Conservation (phyloP, 2,797 vertebrate species). For the Rhodeus uyekii region DNA sequence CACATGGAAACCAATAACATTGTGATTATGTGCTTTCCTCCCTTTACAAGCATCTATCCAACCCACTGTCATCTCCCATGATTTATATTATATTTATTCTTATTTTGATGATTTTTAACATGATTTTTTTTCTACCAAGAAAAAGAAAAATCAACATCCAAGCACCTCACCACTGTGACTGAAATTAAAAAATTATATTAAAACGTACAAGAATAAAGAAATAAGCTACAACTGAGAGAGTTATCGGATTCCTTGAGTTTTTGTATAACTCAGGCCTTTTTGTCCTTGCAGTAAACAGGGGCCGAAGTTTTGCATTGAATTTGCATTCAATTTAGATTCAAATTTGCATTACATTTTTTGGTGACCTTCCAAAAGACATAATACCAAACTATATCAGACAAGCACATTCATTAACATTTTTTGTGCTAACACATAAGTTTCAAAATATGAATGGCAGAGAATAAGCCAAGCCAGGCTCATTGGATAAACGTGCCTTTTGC, state of each 20-base stretch:
- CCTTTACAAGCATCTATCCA: neutral
- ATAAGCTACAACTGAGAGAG: neutral
- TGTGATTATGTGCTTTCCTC: neutral
- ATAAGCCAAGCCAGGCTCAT: neutral
- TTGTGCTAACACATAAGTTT: constrained; percentile 5
- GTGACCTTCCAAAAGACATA: constrained; percentile 57
- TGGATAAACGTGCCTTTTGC: neutral
- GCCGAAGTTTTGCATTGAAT: constrained; percentile 22
- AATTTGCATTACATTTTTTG: constrained; percentile 43
- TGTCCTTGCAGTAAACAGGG: constrained; percentile 36
- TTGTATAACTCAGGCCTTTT: neutral
- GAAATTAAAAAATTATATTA: neutral
- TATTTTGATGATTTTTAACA: too few species aligned
- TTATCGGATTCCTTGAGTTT: neutral
- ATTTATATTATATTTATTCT: too few species aligned
- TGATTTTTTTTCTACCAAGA: too few species aligned
- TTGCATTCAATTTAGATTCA: constrained; percentile 42
- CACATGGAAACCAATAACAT: neutral
- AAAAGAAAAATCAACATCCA: neutral
- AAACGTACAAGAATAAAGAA: neutral
- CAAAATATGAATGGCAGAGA: constrained; percentile 15
- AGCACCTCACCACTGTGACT: neutral
- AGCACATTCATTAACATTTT: constrained; percentile 57
- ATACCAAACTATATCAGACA: constrained; percentile 39
- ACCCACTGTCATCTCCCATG: neutral